Conservation (phyloP, 2,113 vertebrate genomes). For the Xiphorhynchus elegans region DNA sequence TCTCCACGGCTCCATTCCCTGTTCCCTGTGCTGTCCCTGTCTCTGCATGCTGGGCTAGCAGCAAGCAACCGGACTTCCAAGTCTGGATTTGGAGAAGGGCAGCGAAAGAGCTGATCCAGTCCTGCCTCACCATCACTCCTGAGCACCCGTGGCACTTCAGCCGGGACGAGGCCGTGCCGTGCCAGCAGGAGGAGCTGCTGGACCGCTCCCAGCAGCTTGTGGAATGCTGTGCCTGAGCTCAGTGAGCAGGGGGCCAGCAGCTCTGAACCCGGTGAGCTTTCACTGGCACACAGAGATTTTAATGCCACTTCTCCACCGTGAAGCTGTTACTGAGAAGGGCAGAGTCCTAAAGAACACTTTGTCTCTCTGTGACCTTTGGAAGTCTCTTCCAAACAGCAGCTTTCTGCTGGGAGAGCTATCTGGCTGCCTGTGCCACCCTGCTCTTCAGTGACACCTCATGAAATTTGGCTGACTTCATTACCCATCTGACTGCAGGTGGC, state of each 20-base stretch:
- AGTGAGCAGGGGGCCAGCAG: rapidly evolving
- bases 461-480: neutral
- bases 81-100: neutral
- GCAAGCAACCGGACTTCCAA: neutral
- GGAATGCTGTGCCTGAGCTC: neutral
- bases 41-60: neutral
- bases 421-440: neutral
- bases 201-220: neutral
- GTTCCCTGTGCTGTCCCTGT: neutral
- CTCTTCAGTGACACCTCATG: neutral
- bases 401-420: neutral
- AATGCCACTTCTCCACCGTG: neutral
- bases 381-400: neutral
- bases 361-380: neutral
- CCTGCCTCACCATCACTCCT: neutral
- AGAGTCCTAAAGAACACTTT: neutral
- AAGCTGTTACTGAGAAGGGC: neutral
- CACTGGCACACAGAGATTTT: neutral
- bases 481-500: neutral
- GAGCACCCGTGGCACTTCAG: neutral
- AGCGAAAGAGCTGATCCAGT: neutral
- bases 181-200: constrained; percentile 59
- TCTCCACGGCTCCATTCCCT: neutral
- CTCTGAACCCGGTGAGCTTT: neutral
- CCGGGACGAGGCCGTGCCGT: neutral